Base-by-base conservation (phyloP, 2,888 invertebrate genomes). In the Heliconius sara region DNA sequence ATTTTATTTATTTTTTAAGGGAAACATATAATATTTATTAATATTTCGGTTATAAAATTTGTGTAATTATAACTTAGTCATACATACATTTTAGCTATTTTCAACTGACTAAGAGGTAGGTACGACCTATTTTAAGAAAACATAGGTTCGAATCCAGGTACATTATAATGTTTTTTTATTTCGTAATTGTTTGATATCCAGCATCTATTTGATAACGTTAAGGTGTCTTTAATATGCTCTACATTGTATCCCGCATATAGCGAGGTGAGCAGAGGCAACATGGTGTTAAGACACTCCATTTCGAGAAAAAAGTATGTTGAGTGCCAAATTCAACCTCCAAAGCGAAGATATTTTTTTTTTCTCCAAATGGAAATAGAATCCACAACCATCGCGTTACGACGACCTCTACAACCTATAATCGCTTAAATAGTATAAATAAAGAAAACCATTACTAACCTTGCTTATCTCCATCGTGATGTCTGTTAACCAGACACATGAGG, bases 401-500 rank as follows among this genome's bases (percentile, higher is more conserved):
- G 52, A 7, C 0, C 19, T 19, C 7, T 52, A 6, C 19, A 7
- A 52, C 7, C 19, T 52, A 52, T 52, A 52, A 52, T 52, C 52
- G 52, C 52, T 52, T 16, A 16, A 52, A 52, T 16, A 25, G 4
- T n/a, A 63, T 63, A 13, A 63, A n/a, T 4, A 25, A 63, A 25
- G n/a, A 63, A 63, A 25, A 25, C 13, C 12, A 12, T 3, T 30
- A 81, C 83, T 84, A 82, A 94, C 95, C 93, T 78, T 88, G 88
- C 80, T 94, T 94, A 74, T 95, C 95, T 66, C 96, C 93, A 34
- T 96, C 95, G 70, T 96, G 96, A 71, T 96, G 96, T 84, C 96
- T 96, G 88, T 98, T 98, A 10, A 98, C 96, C 65, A 97, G 92
- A 87, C 98, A 98, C 89, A 98, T 95, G 63, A 98, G 96, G 85